Base-by-base conservation (phyloP, 1,140 invertebrate species). In the Thrips palmi region DNA sequence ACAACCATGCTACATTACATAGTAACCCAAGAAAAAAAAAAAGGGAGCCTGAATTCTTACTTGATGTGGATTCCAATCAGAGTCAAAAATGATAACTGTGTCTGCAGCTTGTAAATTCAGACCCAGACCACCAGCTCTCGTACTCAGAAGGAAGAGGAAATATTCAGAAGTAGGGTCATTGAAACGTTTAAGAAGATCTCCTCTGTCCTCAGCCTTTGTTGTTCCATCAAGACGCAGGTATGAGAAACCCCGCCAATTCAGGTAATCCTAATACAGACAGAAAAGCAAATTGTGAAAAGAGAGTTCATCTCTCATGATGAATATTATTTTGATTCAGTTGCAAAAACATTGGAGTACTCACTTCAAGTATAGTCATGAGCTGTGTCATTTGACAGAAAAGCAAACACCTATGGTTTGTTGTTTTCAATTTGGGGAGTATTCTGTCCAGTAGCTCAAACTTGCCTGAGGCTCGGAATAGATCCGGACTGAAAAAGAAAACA, bases 371-470 rank as follows among this genome's bases (percentile, higher is more conserved):
- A 12, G 67, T 72, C 74, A 78, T 77, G 1, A 73, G 53, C 21
- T 69, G 61, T 0, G 75, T 80, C 75, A 78, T 78, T 59, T 78
- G 75, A 58, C 70, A 78, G 52, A 80, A 78, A n/a, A 78, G 61
- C 18, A 80, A 50, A 3, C 75, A 64, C 35, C 71, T 54, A 55
- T 80, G 76, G 28, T 59, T 58, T 4, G 59, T 63, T 17, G 51
- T 48, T 44, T 68, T 65, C 36, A 78, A 50, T 52, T 80, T 78
- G 0, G 75, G 76, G 23, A 80, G 50, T 44, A 78, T 72, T 22
- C 75, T 57, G 51, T 80, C 75, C 15, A 78, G 49, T 17, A 78
- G 52, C 52, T 78, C 76, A 60, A 78, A 76, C 57, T 78, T 78
- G 35, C 76, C 75, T 14, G 71, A 63, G 2, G 67, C 62, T 41